These are phyloP conservation scores for Ramphastos sulfuratus DNA, from an alignment of 2,113 vertebrate genomes.

Conservation along the genomic window DNA sequence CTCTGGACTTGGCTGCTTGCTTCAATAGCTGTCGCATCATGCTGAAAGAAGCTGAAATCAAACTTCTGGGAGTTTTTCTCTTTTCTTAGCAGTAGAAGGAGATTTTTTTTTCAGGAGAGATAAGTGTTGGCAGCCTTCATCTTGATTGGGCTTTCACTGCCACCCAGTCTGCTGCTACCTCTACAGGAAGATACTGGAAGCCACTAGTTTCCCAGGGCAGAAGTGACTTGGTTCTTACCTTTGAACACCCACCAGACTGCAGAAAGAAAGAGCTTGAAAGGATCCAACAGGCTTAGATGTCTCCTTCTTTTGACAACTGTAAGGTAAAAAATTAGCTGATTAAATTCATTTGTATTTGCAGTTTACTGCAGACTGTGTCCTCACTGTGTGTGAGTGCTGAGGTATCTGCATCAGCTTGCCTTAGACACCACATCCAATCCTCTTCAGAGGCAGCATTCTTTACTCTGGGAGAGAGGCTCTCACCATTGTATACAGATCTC, in stretches of 20 bases:
- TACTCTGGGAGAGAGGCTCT: neutral
- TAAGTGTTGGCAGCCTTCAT: neutral
- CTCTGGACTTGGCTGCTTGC: neutral
- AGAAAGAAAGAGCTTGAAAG: neutral
- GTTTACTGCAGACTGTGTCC: neutral
- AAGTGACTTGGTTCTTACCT: neutral
- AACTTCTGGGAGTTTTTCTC: neutral
- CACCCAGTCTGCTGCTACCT: neutral
- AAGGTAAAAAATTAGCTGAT: neutral
- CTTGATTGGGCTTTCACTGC: neutral
- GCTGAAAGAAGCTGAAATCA: neutral
- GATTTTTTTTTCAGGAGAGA: neutral
- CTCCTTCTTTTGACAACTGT: neutral
- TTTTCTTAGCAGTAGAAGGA: neutral
- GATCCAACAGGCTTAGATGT: neutral
- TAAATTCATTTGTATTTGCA: neutral
- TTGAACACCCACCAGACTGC: neutral
- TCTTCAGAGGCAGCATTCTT: neutral
- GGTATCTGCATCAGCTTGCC: neutral
- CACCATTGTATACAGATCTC: neutral
- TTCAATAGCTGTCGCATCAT: neutral
- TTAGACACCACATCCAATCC: neutral
- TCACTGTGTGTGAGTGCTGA: neutral
- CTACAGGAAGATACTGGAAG: neutral
- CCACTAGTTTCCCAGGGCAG: neutral